phyloP scores from a whole-genome alignment of 2,113 vertebrate species.

The Lucifuga dentata region DNA sequence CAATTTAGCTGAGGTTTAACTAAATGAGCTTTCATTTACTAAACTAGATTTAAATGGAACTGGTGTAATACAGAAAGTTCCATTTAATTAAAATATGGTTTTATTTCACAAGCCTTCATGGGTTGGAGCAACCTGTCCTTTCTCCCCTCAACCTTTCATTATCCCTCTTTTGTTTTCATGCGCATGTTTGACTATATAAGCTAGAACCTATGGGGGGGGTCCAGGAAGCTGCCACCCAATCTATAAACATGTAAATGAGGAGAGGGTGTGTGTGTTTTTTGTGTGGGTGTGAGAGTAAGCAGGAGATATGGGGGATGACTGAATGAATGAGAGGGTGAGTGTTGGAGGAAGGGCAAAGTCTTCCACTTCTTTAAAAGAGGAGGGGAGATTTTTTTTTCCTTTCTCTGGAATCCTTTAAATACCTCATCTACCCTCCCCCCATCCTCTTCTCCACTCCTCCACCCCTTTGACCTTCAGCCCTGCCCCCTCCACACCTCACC shows the following conservation, averaged over 20 bases:
- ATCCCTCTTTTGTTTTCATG: neutral
- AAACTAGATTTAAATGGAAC: too few species aligned
- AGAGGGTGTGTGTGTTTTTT: constrained; percentile 12
- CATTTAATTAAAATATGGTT: neutral
- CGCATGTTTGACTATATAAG: neutral
- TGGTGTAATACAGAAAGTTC: too few species aligned
- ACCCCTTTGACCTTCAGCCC: constrained; percentile 75
- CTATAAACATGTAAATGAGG: constrained; percentile 59
- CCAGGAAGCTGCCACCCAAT: constrained; percentile 20
- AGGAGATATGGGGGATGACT: neutral
- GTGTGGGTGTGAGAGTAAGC: constrained; percentile 18
- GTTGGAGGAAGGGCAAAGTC: constrained; percentile 40
- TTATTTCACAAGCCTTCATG: neutral
- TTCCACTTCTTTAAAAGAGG: constrained; percentile 60
- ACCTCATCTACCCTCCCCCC: constrained; percentile 68
- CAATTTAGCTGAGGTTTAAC: too few species aligned
- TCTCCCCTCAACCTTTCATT: neutral
- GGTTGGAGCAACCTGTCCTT: neutral
- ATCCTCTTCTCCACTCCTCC: constrained; percentile 37
- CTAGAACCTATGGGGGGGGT: neutral
- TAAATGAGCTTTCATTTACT: too few species aligned
- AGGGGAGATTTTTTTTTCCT: constrained; percentile 63
- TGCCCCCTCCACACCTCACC: constrained; percentile 64
- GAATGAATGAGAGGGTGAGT: constrained; percentile 10
- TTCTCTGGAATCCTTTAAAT: constrained; percentile 78